These are phyloP conservation scores for Paramisgurnus dabryanus DNA, from an alignment of 2,113 vertebrate genomes.

Conservation along the genomic window DNA sequence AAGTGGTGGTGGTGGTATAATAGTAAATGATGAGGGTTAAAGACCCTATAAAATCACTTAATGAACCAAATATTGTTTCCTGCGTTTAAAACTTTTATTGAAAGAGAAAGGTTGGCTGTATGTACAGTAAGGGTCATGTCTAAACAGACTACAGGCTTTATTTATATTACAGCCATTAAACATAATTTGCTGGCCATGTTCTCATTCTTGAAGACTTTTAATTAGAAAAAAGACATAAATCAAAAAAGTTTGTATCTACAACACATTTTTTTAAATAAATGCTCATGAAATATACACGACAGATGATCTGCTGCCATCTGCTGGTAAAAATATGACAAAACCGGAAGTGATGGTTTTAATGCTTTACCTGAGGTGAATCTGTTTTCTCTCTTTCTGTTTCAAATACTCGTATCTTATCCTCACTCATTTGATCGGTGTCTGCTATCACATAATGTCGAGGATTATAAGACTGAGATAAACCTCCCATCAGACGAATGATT, in stretches of 20 bases:
- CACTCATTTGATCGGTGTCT: conserved; percentile 89
- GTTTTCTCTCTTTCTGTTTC: conserved; percentile 72
- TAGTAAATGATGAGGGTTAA: background rate
- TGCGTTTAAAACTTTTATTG: too few relatives aligned
- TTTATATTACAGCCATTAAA: too few relatives aligned
- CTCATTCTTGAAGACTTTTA: too few relatives aligned
- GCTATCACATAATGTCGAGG: conserved; percentile 89
- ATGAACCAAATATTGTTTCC: too few relatives aligned
- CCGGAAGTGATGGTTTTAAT: background rate
- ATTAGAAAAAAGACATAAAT: too few relatives aligned
- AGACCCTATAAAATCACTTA: background rate
- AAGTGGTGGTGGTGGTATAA: background rate
- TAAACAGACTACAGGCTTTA: too few relatives aligned
- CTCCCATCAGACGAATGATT: conserved; percentile 84
- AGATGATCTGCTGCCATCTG: conserved; percentile 31
- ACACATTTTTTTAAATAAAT: too few relatives aligned
- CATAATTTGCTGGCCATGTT: too few relatives aligned
- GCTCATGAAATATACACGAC: background rate
- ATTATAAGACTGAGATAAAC: conserved; percentile 78
- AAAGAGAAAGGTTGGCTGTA: too few relatives aligned
- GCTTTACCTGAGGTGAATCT: conserved; percentile 68
- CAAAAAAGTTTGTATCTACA: too few relatives aligned
- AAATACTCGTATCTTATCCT: conserved; percentile 83
- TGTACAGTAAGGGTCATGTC: too few relatives aligned
- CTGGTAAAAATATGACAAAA: conserved; percentile 8